Evolutionary conservation across 1,140 invertebrate species (phyloP).

Genomic region (Yoshiicerus persimilis): DNA sequence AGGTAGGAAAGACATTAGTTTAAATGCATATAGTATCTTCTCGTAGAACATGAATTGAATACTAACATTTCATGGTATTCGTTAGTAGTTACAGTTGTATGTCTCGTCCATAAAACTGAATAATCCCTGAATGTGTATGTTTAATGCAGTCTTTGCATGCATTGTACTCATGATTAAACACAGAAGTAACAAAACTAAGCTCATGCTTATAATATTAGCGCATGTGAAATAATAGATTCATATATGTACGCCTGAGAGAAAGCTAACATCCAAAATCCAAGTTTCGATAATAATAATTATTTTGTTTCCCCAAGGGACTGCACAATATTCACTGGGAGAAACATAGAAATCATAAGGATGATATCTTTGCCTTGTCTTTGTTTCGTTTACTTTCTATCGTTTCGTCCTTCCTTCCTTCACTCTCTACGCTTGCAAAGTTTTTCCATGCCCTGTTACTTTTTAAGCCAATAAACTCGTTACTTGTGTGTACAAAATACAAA

Average conservation of each 20-base stretch:
- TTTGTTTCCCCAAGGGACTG: not conserved
- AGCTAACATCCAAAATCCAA: not conserved
- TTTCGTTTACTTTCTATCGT: not conserved
- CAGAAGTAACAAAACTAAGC: not conserved
- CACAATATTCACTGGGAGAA: not conserved
- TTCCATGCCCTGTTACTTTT: not conserved
- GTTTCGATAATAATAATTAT: conserved; percentile 8
- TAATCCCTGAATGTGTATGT: not conserved
- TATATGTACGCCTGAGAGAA: not conserved
- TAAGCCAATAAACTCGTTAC: not conserved
- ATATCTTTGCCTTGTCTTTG: not conserved
- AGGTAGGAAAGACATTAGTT: too few relatives aligned
- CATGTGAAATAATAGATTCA: not conserved
- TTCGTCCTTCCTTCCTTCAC: not conserved
- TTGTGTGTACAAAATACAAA: not conserved
- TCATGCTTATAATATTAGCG: not conserved
- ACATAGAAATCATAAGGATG: not conserved
- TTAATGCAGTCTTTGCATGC: not conserved
- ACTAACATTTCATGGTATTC: too few relatives aligned
- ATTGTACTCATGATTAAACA: not conserved
- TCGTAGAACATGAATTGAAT: too few relatives aligned
- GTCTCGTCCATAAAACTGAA: too few relatives aligned
- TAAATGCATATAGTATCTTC: too few relatives aligned
- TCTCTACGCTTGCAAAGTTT: not conserved
- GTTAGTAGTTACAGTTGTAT: too few relatives aligned